Evolutionary conservation across 92 coral and sea anemone genomes (phyloP), one percentile per base, ranked within the genome.

Genomic region (Pocillopora meandrina): DNA sequence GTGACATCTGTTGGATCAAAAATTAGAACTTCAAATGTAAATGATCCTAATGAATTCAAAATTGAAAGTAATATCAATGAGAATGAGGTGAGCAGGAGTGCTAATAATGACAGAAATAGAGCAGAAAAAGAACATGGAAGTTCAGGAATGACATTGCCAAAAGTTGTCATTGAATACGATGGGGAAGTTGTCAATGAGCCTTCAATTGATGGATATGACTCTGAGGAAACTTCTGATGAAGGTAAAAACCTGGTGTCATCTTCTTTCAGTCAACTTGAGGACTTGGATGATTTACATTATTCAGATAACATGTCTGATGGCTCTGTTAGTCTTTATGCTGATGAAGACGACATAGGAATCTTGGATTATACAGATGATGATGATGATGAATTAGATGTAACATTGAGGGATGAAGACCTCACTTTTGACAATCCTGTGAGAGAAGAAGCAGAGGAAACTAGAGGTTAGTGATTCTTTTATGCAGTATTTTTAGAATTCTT

Each of bases 101-200:
- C 6, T 57, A 4, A 78, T 0, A 47, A 15, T 55, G 65, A 34
- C 56, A 42, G 47, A 72, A 72, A 63, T 74, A 61, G 1, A n/a
- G 1, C 20, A 12, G 13, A 10, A 3, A 72, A 61, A 14, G 71
- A 72, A 1, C 72, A 36, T 9, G 72, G 71, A 12, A 63, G 72
- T 31, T 26, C 79, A 72, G 71, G 71, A 61, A 10, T 60, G 20
- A 82, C 86, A 2, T 62, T 79, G 56, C 86, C 92, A 31, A 72
- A 65, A 58, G 88, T 89, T 57, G 88, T 89, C 17, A 89, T 84
- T 65, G 86, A 89, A 55, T 85, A 89, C 56, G 89, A 89, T 61
- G 82, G 84, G 84, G 86, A 21, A 74, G 87, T 82, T 42, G 75
- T 84, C 33, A 65, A 33, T 65, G 89, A 89, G 49, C 59, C 83